Conservation (phyloP, 2,113 vertebrate species). For the Romanogobio albipinnatus region DNA sequence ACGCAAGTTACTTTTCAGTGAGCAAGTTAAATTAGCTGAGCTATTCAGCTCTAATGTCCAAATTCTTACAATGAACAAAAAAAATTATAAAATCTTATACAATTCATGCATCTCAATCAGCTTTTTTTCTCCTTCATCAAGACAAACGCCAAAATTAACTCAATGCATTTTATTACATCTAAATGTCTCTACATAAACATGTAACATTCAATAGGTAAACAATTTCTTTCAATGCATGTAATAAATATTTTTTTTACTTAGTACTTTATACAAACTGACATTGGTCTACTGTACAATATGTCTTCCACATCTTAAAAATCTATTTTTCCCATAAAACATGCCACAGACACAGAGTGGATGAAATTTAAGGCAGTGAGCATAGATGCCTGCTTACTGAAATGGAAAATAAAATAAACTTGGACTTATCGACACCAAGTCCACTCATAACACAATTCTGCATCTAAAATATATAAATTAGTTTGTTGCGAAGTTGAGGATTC, state of each 20-base stretch:
- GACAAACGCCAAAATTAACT: constrained; percentile 70
- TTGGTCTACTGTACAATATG: constrained; percentile 90
- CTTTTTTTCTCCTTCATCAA: not conserved
- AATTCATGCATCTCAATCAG: not conserved
- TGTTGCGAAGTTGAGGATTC: constrained; percentile 67
- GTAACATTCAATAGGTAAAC: constrained; percentile 99
- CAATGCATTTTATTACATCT: constrained; percentile 99
- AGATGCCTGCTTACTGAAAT: constrained; percentile 71
- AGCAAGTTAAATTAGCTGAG: not conserved
- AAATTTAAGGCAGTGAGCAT: constrained; percentile 96
- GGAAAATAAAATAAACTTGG: constrained; percentile 62
- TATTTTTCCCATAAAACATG: constrained; percentile 86
- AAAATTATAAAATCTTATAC: not conserved
- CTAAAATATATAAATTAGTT: constrained; percentile 77
- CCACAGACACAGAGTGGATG: constrained; percentile 84
- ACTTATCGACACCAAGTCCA: constrained; percentile 67
- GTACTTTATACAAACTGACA: constrained; percentile 98
- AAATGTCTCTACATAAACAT: constrained; percentile 99
- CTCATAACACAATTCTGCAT: constrained; percentile 68
- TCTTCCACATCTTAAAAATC: constrained; percentile 77
- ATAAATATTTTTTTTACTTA: constrained; percentile 98
- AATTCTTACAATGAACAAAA: not conserved
- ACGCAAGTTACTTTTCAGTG: not conserved
- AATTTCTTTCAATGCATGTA: constrained; percentile 97
- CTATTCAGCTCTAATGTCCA: not conserved